Base-by-base conservation (phyloP, 37 sponge, comb jelly and placozoan genomes). In the Cliona cf. orientalis region DNA sequence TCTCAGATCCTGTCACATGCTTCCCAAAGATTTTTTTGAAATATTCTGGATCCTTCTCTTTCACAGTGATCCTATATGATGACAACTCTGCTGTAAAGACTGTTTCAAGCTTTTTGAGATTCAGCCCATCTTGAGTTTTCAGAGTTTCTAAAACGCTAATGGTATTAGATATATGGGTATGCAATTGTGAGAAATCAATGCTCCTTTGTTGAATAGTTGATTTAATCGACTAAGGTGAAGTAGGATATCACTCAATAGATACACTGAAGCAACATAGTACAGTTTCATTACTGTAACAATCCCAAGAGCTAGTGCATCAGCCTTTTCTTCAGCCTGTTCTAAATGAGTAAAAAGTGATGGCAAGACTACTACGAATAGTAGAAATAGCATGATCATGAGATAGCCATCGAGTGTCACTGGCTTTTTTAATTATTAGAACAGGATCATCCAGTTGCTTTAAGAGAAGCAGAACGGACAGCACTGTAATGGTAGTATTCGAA, bases 191-290 rank as follows among this genome's bases (percentile, higher is more conserved):
- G 2, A 66, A 33, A 11, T 66, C 67, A 33, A 66, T 35, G 32
- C 32, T 33, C 22, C 35, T 35, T 66, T n/a, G 35, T 55, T 70
- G 71, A 37, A 81, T 17, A 71, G 35, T 14, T 32, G 53, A 81
- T 58, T 81, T 3, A 81, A 42, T 3, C 35, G 46, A 32, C 44
- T 49, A 34, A 80, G 38, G 39, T 33, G 26, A 6, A 70, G 81
- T 3, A 70, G 70, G 5, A 68, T 58, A 44, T 80, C 81, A 81
- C 82, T 49, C 82, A 70, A 3, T 32, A 81, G 25, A 49, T 70
- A 81, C 21, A 81, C 39, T 26, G 81, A 62, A 41, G 72, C 35
- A 34, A 81, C 72, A 33, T 81, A 72, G 71, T 49, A 81, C 17
- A 25, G 14, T 55, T 81, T 69, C 33, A 81, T n/a, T 38, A 44